Conservation (phyloP, 2,797 vertebrate species). For the Rhabdomys pumilio region DNA sequence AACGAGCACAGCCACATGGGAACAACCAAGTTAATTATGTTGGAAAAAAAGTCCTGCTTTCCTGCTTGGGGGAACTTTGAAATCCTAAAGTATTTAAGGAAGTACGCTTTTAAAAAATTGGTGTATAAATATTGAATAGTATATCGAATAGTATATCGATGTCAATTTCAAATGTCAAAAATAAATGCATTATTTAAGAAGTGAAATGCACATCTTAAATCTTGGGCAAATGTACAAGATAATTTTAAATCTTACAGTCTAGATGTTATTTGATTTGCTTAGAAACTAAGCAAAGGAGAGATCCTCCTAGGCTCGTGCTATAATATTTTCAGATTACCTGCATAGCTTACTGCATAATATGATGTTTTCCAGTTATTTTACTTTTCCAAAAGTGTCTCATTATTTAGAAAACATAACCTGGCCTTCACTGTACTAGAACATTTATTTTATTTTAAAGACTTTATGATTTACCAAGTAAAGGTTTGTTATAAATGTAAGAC, state of each 20-base stretch:
- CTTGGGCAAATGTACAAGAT: background rate
- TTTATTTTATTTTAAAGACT: background rate
- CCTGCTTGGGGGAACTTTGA: background rate
- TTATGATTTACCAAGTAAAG: background rate
- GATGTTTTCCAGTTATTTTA: background rate
- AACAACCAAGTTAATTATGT: constrained; percentile 64
- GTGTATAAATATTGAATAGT: background rate
- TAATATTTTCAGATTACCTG: background rate
- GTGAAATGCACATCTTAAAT: background rate
- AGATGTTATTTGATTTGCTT: constrained; percentile 28
- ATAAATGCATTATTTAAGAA: constrained; percentile 4
- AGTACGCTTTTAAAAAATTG: background rate
- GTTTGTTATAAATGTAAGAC: constrained; percentile 30
- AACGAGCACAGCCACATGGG: constrained; percentile 53
- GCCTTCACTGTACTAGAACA: background rate
- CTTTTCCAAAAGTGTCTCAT: background rate
- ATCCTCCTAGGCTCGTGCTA: background rate
- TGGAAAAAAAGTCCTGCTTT: background rate
- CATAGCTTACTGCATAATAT: background rate
- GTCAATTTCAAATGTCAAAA: constrained; percentile 40
- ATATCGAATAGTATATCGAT: constrained; percentile 25
- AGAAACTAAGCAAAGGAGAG: background rate
- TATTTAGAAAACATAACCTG: background rate
- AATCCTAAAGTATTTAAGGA: background rate
- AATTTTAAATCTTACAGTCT: background rate